Conservation (phyloP, 2,888 invertebrate genomes). For the Linyphia triangularis region DNA sequence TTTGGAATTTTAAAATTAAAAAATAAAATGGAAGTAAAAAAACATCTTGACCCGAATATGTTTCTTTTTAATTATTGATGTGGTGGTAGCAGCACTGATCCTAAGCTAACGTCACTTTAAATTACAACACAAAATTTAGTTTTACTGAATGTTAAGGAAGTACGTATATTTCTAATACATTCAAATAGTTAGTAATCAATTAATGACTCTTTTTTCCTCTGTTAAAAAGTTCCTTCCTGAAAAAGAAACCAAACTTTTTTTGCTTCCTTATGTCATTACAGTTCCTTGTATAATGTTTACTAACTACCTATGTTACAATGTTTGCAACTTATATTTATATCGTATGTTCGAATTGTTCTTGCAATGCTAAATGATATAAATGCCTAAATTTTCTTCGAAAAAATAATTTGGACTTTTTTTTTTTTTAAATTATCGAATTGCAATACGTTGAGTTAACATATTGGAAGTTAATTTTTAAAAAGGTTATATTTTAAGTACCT, state of each 20-base stretch:
- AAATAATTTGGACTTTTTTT: too few species aligned
- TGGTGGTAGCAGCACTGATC: too few species aligned
- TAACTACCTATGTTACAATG: background rate
- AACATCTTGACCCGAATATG: background rate
- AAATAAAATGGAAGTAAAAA: background rate
- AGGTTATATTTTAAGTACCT: too few species aligned
- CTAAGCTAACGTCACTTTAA: background rate
- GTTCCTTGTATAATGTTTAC: background rate
- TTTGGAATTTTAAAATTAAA: background rate
- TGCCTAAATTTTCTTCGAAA: background rate
- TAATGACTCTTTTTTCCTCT: too few species aligned
- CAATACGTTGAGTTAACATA: too few species aligned
- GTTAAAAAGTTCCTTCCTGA: too few species aligned
- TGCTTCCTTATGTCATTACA: background rate
- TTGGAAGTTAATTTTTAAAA: too few species aligned
- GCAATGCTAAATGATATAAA: background rate
- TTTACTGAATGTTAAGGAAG: background rate
- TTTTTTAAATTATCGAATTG: too few species aligned
- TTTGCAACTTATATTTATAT: background rate
- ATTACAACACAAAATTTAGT: background rate
- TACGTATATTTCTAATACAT: background rate
- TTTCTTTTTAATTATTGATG: background rate
- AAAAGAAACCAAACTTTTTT: background rate
- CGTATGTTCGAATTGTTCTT: too few species aligned
- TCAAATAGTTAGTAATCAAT: too few species aligned